A percentile compares a stretch with the other conserved stretches of the same genome.
phyloP scores from a whole-genome alignment of 2,797 vertebrate species.

The Poecilia velifera region DNA sequence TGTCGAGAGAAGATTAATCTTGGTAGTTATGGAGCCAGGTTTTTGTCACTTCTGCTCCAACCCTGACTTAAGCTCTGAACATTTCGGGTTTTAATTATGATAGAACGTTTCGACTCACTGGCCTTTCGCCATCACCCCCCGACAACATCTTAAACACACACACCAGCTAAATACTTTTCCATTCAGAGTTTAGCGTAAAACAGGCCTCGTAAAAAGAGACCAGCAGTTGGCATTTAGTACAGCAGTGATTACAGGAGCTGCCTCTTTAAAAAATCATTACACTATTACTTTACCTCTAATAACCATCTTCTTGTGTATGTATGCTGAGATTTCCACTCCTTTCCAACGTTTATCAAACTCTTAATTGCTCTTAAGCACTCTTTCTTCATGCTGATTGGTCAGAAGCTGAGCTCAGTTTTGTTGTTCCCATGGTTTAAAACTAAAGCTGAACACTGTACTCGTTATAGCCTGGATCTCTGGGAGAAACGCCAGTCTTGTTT shows the following conservation, averaged over 20 bases:
- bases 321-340: neutral
- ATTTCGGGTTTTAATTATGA: conserved; percentile 45
- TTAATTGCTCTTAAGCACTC: neutral
- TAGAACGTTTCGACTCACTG: conserved; percentile 43
- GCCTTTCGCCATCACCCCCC: conserved; percentile 58
- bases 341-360: conserved; percentile 17
- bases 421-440: conserved; percentile 41
- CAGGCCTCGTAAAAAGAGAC: conserved; percentile 66
- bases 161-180: conserved; percentile 61
- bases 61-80: conserved; percentile 32
- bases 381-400: conserved; percentile 18
- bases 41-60: conserved; percentile 34
- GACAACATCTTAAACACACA: conserved; percentile 54
- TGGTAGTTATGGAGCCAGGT: neutral
- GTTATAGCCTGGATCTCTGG: conserved; percentile 37
- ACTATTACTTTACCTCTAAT: conserved; percentile 34
- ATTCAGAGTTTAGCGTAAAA: conserved; percentile 49
- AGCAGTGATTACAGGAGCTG: conserved; percentile 69
- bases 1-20: conserved; percentile 23
- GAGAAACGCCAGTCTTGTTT: conserved; percentile 32
- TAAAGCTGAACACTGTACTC: conserved; percentile 12
- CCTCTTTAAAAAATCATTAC: conserved; percentile 54
- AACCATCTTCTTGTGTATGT: conserved; percentile 15
- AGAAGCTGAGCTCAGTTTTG: conserved; percentile 10
- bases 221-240: conserved; percentile 54